Evolutionary conservation across 2,797 vertebrate genomes (phyloP).

Genomic region (Eupleurogrammus muticus): DNA sequence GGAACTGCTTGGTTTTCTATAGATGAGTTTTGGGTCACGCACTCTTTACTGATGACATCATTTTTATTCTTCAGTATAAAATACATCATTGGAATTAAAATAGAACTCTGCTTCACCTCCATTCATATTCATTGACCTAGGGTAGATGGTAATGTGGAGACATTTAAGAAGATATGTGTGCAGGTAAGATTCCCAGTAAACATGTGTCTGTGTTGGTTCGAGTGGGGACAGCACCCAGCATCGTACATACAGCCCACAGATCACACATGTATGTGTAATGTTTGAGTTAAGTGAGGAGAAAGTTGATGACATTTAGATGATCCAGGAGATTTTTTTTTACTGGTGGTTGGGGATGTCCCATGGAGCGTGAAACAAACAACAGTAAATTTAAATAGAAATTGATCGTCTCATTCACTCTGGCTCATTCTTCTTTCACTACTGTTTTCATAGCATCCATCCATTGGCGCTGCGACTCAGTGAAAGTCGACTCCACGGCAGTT

Average conservation of each 20-base stretch:
- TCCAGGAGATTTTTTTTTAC: constrained; percentile 66
- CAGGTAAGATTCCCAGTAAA: neutral
- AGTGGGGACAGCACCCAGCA: constrained; percentile 64
- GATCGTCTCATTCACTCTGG: constrained; percentile 24
- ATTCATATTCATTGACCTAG: neutral
- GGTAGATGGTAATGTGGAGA: neutral
- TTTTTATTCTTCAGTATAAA: neutral
- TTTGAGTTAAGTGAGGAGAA: constrained; percentile 32
- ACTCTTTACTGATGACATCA: neutral
- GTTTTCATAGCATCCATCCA: constrained; percentile 21
- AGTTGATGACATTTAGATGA: constrained; percentile 52
- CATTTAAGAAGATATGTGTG: neutral
- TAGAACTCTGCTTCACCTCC: neutral
- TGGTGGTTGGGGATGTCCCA: constrained; percentile 72
- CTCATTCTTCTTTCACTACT: constrained; percentile 44
- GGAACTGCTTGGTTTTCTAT: neutral
- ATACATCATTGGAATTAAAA: neutral
- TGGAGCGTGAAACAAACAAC: constrained; percentile 60
- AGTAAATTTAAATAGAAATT: constrained; percentile 62
- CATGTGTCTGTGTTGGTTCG: constrained; percentile 13
- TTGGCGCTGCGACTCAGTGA: too few species aligned
- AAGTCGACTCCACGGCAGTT: too few species aligned
- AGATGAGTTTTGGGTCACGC: too few species aligned
- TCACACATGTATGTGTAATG: constrained; percentile 10
- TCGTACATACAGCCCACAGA: constrained; percentile 28